These are phyloP conservation scores for Aphis craccivora DNA, from an alignment of 1,140 invertebrate species.

Conservation along the genomic window DNA sequence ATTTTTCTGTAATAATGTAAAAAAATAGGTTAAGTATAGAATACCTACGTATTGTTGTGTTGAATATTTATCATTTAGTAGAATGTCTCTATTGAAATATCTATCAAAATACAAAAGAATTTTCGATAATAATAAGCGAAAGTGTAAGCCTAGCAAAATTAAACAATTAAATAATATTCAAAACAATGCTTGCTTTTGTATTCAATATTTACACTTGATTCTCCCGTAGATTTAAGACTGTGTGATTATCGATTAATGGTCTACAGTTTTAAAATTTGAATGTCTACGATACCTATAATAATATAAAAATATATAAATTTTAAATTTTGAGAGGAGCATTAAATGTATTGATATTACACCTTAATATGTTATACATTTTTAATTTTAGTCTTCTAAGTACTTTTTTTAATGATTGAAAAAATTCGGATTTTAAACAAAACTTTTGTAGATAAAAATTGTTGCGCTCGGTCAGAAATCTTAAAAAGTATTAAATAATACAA, in stretches of 20 bases:
- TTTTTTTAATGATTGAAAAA: not conserved
- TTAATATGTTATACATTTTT: no score
- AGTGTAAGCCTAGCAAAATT: not conserved
- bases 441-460: no score
- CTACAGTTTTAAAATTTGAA: not conserved
- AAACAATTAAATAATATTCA: not conserved
- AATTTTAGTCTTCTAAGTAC: not conserved
- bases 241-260: not conserved
- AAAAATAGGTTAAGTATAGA: not conserved
- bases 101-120: not conserved
- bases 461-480: no score
- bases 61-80: not conserved
- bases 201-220: not conserved
- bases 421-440: not conserved
- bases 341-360: no score
- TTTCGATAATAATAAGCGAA: constrained; percentile 6
- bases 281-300: not conserved
- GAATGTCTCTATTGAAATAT: not conserved
- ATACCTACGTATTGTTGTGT: not conserved
- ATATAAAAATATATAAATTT: not conserved
- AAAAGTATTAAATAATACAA: no score
- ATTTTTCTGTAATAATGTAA: not conserved
- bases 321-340: not conserved
- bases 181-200: not conserved
- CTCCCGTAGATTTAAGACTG: not conserved